Base-by-base conservation (phyloP, 2,888 invertebrate species). In the Ligdia adustata region DNA sequence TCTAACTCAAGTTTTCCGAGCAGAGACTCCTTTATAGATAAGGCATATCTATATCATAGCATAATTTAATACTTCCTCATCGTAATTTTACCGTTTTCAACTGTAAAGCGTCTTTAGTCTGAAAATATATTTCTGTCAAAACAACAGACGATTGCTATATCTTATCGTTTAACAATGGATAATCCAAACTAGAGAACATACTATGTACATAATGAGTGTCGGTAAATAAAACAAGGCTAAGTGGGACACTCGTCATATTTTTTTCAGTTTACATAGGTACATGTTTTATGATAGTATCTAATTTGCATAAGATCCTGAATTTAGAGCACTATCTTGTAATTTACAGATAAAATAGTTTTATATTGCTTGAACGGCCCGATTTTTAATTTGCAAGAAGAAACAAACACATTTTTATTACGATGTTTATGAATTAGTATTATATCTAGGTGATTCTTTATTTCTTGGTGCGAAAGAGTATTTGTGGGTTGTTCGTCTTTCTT, bases 141-240 rank as follows among this genome's bases (percentile, higher is more conserved):
- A 26, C 27, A 31, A 26, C 39, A 22, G 9, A 20, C 31, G 31
- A 24, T 43, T 35, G 15, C 12, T 15, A 6, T 40, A 15, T 26
- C 29, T 43, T 31, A 37, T 43, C 35, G 12, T 20, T 27, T 20
- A 22, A 39, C n/a, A 28, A 39, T 13, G 46, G 34, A 39, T 40
- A 28, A 46, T 40, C 39, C 29, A n/a, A 11, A 6, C 11, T 29
- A 24, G 16, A 22, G 12, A 18, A 16, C 12, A 29, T 28, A 7
- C 7, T 5, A n/a, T n/a, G n/a, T n/a, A n/a, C n/a, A n/a, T 18
- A 31, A 22, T 22, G 26, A 38, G 6, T 32, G 45, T 45, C 20
- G 18, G 32, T 32, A 26, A 41, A 41, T 41, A 35, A 18, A 16
- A 26, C 37, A 26, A 41, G 18, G 35, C 13, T 24, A 47, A 18